Evolutionary conservation across 1,140 invertebrate genomes (phyloP).

Genomic region (Patella vulgata): DNA sequence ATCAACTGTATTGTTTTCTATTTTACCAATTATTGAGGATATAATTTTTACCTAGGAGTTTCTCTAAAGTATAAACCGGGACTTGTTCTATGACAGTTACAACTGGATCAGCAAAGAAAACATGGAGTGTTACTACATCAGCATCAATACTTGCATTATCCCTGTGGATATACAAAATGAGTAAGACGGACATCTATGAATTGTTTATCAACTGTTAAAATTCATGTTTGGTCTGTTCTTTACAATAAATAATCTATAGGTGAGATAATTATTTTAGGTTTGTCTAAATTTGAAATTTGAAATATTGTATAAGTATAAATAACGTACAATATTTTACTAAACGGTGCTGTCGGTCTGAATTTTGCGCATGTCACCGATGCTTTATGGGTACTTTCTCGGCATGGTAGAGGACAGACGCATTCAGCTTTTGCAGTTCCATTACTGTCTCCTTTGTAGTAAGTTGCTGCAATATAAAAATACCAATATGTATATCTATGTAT

Average conservation of each 20-base stretch:
- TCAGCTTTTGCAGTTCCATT: neutral
- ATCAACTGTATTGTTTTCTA: no score
- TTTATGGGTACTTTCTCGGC: conserved; percentile 7
- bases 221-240: no score
- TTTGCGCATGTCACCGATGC: conserved; percentile 7
- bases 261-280: no score
- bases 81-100: conserved; percentile 34
- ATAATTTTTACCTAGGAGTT: conserved; percentile 27
- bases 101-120: conserved; percentile 33
- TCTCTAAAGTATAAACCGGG: conserved; percentile 26
- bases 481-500: neutral
- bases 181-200: no score
- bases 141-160: neutral
- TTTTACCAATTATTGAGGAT: no score
- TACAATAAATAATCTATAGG: no score
- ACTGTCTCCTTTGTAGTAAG: conserved; percentile 4
- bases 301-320: no score
- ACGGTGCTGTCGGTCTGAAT: conserved; percentile 9
- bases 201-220: no score
- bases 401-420: conserved; percentile 24
- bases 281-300: no score
- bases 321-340: conserved; percentile 9
- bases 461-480: neutral
- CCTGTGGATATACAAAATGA: no score
- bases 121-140: conserved; percentile 18